Evolutionary conservation across 2,113 vertebrate genomes (phyloP), one percentile per base, ranked within the genome.

Genomic region (Cairina moschata): DNA sequence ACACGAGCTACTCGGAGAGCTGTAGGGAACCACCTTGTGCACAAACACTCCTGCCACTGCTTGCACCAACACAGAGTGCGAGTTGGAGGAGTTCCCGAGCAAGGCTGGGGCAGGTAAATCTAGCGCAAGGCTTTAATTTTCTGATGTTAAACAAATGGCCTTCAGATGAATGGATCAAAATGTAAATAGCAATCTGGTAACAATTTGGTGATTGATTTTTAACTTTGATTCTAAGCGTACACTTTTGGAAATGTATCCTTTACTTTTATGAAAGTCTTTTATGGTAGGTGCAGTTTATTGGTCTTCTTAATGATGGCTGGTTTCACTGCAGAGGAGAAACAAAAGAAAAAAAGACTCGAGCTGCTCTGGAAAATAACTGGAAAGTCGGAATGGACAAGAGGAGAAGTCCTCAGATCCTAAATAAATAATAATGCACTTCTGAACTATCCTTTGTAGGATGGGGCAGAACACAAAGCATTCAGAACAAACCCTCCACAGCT

Each of bases 191-290:
- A 78, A 56, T 86, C 71, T 86, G 44, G 76, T 59, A 93, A 74
- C 88, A 58, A 82, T 91, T 84, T 71, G 36, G 42, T 32, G 42
- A 90, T 83, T 74, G 66, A 65, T 90, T 90, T 92, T 90, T 78
- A 90, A 68, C 38, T 69, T 79, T 59, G 42, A 65, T 40, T 68
- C 36, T 66, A 87, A 87, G 22, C 38, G 11, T 80, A 38, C 36
- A 13, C 69, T 85, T 88, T 68, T 42, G 60, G 84, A 82, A 78
- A 78, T 68, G 36, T 65, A 52, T 82, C 20, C 48, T 77, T 86
- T 25, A 62, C 68, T 90, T 86, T 90, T 73, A 65, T 59, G 44
- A 42, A 88, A 78, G 48, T 12, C 25, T 93, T 72, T 87, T 56
- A 48, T 68, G 25, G 50, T 78, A 81, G n/a, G 42, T 85, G 36